phyloP scores from a whole-genome alignment of 1,140 invertebrate genomes.

The Trachelipus rathkii region DNA sequence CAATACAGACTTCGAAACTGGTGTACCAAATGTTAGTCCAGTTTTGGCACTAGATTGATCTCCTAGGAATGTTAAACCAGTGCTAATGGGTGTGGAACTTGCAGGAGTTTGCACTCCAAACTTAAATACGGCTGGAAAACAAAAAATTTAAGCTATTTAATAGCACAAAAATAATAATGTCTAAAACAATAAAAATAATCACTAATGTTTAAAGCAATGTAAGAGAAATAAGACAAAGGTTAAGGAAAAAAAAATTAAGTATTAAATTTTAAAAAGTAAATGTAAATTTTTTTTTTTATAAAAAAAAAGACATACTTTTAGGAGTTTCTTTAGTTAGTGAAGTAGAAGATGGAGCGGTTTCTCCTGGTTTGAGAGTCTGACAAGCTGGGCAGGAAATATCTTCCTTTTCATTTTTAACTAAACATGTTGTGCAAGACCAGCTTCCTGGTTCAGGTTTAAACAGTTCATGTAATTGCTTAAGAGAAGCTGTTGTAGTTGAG shows the following conservation, averaged over 20 bases:
- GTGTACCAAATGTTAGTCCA: not conserved
- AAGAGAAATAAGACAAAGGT: no score
- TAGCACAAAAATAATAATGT: no score
- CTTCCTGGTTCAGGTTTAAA: constrained; percentile 51
- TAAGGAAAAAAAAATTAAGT: no score
- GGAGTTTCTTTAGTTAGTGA: no score
- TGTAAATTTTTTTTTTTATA: no score
- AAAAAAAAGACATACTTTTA: no score
- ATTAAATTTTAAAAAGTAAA: no score
- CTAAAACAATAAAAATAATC: no score
- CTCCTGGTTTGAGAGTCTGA: constrained; percentile 51
- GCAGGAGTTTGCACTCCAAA: constrained; percentile 36
- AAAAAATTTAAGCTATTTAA: not conserved
- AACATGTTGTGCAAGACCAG: constrained; percentile 57
- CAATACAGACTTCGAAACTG: not conserved
- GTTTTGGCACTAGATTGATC: not conserved
- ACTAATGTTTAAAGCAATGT: no score
- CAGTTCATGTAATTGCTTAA: constrained; percentile 38
- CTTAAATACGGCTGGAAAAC: constrained; percentile 29
- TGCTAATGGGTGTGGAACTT: not conserved
- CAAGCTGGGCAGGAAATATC: constrained; percentile 58
- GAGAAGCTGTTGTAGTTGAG: no score
- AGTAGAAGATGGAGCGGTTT: not conserved
- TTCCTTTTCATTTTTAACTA: constrained; percentile 51
- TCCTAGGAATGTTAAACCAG: not conserved